Percentiles rank a stretch among this genome's conserved stretches.
Conservation (phyloP, 1,140 invertebrate genomes). For the Papilio dardanus region DNA sequence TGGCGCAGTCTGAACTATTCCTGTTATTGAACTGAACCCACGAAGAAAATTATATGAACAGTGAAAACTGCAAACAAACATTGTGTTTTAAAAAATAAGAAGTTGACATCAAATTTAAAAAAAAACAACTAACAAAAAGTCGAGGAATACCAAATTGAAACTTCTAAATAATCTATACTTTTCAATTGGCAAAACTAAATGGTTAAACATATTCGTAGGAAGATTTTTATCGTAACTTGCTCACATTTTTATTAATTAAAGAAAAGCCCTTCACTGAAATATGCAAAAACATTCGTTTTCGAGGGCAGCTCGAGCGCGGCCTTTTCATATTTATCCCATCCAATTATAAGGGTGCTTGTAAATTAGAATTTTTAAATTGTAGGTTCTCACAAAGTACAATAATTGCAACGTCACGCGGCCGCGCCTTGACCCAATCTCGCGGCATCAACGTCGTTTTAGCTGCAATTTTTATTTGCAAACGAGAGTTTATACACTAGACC, state of each 20-base stretch:
- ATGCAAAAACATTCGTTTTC: not conserved
- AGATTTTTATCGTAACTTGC: too few relatives aligned
- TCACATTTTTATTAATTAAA: not conserved
- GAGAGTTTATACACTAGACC: slow-evolving; percentile 26
- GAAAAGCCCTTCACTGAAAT: not conserved
- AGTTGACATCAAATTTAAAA: too few relatives aligned
- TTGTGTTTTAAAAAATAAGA: too few relatives aligned
- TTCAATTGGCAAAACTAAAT: not conserved
- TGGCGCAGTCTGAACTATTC: not conserved
- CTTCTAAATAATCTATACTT: too few relatives aligned
- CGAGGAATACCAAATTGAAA: too few relatives aligned
- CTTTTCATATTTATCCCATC: slow-evolving; percentile 22
- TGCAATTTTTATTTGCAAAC: slow-evolving; percentile 15
- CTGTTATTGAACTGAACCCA: not conserved
- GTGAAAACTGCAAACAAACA: too few relatives aligned
- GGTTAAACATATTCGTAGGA: not conserved
- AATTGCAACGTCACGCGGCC: slow-evolving; percentile 10
- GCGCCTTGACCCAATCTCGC: slow-evolving; percentile 28
- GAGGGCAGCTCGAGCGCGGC: not conserved
- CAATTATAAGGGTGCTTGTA: slow-evolving; percentile 26
- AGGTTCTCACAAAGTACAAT: slow-evolving; percentile 26
- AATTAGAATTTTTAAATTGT: slow-evolving; percentile 28
- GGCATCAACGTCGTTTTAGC: slow-evolving; percentile 24
- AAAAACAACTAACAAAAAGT: too few relatives aligned
- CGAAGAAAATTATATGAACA: too few relatives aligned